Percentiles rank a stretch among this genome's conserved stretches.
Conservation (phyloP, 2,888 invertebrate genomes). For the Acanthoscelides obtectus region DNA sequence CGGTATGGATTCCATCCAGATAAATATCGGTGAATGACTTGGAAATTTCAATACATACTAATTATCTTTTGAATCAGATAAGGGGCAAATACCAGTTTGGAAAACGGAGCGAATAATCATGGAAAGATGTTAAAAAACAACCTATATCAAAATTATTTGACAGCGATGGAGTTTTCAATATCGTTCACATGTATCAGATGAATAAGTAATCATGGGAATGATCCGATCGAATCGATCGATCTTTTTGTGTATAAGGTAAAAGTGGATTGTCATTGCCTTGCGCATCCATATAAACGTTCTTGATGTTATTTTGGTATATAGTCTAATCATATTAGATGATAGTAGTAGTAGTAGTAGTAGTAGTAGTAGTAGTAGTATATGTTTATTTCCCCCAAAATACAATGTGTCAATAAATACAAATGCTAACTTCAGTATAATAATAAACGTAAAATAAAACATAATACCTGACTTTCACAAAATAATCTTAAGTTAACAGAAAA, state of each 20-base stretch:
- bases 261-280: background rate
- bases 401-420: too few relatives aligned
- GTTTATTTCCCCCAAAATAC: too few relatives aligned
- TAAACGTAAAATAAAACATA: too few relatives aligned
- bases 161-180: constrained; percentile 20
- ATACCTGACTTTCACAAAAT: too few relatives aligned
- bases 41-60: constrained; percentile 48
- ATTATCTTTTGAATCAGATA: constrained; percentile 48
- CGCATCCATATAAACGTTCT: background rate
- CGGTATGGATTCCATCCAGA: constrained; percentile 18
- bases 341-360: too few relatives aligned
- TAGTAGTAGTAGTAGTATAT: too few relatives aligned
- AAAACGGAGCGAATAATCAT: constrained; percentile 31
- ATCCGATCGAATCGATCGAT: background rate
- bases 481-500: too few relatives aligned
- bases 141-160: constrained; percentile 31
- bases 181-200: background rate
- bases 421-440: too few relatives aligned
- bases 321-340: too few relatives aligned
- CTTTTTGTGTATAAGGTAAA: background rate
- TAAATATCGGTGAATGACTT: constrained; percentile 46
- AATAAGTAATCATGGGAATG: background rate
- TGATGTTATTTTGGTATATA: background rate
- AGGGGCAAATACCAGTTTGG: constrained; percentile 42
- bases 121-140: constrained; percentile 27